These are phyloP conservation scores for Eristalis pertinax DNA, from an alignment of 2,888 invertebrate species.

Conservation along the genomic window DNA sequence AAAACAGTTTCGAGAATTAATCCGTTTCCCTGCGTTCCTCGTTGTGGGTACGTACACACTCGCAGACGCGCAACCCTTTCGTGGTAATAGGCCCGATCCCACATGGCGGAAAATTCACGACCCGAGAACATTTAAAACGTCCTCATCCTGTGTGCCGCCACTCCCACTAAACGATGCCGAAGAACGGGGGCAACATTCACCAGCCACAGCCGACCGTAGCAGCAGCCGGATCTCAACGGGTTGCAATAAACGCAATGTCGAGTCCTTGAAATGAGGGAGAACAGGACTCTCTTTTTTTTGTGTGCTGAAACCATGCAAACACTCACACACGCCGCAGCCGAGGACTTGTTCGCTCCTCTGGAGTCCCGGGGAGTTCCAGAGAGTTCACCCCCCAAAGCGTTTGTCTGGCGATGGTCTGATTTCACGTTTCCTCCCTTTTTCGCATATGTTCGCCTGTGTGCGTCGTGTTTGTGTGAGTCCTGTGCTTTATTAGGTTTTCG, in stretches of 20 bases:
- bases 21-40: background rate
- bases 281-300: background rate
- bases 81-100: conserved; percentile 36
- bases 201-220: too few species aligned
- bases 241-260: conserved; percentile 63
- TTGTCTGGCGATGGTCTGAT: conserved; percentile 51
- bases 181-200: background rate
- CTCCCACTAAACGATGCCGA: conserved; percentile 33
- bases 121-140: conserved; percentile 59
- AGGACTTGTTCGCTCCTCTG: too few species aligned
- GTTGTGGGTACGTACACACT: background rate
- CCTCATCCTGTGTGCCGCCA: conserved; percentile 24
- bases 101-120: conserved; percentile 19
- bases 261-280: conserved; percentile 57
- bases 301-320: conserved; percentile 5
- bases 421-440: background rate
- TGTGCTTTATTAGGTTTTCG: conserved; percentile 67
- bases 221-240: conserved; percentile 49
- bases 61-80: background rate
- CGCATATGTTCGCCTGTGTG: background rate
- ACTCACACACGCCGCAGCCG: too few species aligned
- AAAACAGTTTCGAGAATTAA: conserved; percentile 38
- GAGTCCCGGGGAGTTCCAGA: background rate
- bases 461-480: background rate
- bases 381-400: background rate